phyloP scores from a whole-genome alignment of 2,113 vertebrate genomes.

The Sapayoa aenigma region DNA sequence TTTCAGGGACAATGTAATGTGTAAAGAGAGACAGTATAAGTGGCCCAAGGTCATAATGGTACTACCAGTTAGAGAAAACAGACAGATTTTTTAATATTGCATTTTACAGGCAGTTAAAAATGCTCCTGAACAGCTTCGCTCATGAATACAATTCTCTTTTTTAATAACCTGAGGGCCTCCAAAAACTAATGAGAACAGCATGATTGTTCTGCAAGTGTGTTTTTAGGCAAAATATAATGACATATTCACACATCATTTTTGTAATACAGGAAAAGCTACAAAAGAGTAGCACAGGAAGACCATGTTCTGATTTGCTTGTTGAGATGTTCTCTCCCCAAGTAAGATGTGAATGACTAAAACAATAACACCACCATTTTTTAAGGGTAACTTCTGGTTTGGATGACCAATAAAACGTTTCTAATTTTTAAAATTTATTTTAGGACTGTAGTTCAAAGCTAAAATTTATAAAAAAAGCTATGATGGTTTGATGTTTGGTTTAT shows the following conservation, averaged over 20 bases:
- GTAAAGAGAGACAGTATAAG: neutral
- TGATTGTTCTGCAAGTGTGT: neutral
- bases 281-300: neutral
- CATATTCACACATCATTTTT: neutral
- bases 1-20: neutral
- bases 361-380: neutral
- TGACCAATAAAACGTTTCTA: neutral
- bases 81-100: neutral
- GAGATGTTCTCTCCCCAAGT: neutral
- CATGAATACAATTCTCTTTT: neutral
- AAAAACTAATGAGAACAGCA: neutral
- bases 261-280: neutral
- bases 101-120: neutral
- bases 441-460: neutral
- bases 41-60: neutral
- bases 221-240: neutral
- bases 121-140: neutral
- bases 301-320: neutral
- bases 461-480: neutral
- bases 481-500: neutral
- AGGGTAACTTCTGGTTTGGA: neutral
- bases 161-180: neutral
- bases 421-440: neutral
- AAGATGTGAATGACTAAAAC: neutral
- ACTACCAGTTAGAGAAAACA: neutral